phyloP scores from a whole-genome alignment of 2,113 vertebrate genomes.

The Anguilla rostrata region DNA sequence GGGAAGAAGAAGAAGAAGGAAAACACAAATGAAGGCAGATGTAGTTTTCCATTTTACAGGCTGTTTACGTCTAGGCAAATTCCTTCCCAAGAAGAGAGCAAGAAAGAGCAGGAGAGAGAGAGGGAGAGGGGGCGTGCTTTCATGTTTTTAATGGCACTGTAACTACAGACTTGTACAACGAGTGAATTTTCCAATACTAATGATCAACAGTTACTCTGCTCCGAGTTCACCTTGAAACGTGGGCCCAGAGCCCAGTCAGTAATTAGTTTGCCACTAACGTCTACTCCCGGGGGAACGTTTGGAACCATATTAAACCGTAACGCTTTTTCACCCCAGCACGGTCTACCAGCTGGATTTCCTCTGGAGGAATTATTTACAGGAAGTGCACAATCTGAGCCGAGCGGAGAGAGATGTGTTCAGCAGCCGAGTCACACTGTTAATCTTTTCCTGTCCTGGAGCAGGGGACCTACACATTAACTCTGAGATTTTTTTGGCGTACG shows the following conservation, averaged over 20 bases:
- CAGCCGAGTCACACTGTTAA: constrained; percentile 46
- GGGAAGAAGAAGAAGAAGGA: constrained; percentile 21
- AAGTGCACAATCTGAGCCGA: constrained; percentile 55
- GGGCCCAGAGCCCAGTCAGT: constrained; percentile 61
- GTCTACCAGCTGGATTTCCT: constrained; percentile 56
- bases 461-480: constrained; percentile 16
- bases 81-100: constrained; percentile 58
- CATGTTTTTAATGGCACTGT: constrained; percentile 61
- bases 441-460: constrained; percentile 38
- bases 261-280: constrained; percentile 72
- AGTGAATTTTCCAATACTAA: constrained; percentile 67
- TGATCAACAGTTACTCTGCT: constrained; percentile 48
- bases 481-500: neutral
- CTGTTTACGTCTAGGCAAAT: constrained; percentile 61
- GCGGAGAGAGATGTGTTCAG: constrained; percentile 37
- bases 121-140: constrained; percentile 41
- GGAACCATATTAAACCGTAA: constrained; percentile 67
- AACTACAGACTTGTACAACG: constrained; percentile 67
- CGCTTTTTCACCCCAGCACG: constrained; percentile 61
- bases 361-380: constrained; percentile 45
- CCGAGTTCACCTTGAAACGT: constrained; percentile 51
- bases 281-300: constrained; percentile 69
- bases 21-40: constrained; percentile 68
- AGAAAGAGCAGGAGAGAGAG: neutral
- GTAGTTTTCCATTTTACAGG: constrained; percentile 72